Evolutionary conservation across 2,888 invertebrate genomes (phyloP), one percentile per base, ranked within the genome.

Genomic region (Pollenia labialis): DNA sequence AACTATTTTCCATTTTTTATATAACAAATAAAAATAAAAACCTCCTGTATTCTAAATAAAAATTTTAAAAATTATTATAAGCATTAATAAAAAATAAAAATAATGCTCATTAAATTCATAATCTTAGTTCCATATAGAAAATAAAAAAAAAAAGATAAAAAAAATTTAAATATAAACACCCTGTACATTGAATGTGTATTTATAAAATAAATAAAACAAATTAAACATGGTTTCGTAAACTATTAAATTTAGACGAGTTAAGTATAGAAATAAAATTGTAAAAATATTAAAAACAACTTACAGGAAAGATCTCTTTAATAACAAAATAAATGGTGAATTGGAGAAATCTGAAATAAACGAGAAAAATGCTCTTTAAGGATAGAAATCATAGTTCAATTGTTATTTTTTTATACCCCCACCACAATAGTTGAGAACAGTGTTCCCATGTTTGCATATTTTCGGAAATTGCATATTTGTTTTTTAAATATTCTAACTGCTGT

Each of bases 201-300:
- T 48, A 50, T n/a, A 75, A 81, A 64, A 50, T 23, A 75, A 44
- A 76, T 58, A 16, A 56, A 66, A 62, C 16, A 32, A 60, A 82
- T 60, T 48, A 52, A 86, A 85, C 85, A 82, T 88, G 88, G 88
- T 88, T 88, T 88, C 88, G 81, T 88, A 86, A 88, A 85, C 85
- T 88, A 87, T 18, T 84, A 77, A 52, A 76, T 23, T 74, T 71
- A 74, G 64, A 62, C 42, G 40, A 64, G 23, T 54, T 54, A 71
- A 12, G 62, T 50, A 58, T 3, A 40, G 60, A 18, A 62, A 76
- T 46, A 46, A 85, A 40, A 69, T 4, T 12, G 6, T 14, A 46
- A 18, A 40, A 42, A 18, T 56, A 66, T 16, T n/a, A 4, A 56
- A 10, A 46, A 46, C 6, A 46, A 46, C 9, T 64, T 40, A 40